Evolutionary conservation across 1,140 invertebrate species (phyloP), one percentile per base, ranked within the genome.

Genomic region (Lordiphosa stackelbergi): DNA sequence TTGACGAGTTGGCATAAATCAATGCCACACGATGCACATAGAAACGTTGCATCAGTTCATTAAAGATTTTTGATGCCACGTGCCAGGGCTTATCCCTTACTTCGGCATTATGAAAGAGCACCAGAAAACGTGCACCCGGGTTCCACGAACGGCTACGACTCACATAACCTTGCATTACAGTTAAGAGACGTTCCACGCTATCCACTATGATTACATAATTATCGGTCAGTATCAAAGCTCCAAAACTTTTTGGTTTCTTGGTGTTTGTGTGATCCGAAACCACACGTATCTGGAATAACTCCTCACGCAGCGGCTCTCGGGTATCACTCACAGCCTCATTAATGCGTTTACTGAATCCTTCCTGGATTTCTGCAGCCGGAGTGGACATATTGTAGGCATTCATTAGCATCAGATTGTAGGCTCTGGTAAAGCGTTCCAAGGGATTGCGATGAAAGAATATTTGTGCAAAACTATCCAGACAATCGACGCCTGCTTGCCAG

Each of bases 11-110:
- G 42, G 85, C 72, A 42, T 66, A 87, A 0, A 87, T 22, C n/a
- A 88, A n/a, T 0, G 73, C 85, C 11, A 86, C 81, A 4, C 81
- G 84, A 19, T 85, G 70, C n/a, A 83, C 77, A 46, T 87, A 86
- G 38, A 69, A 86, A 2, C 52, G 54, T 1, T 58, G 12, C 52
- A 84, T 72, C 1, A 87, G 42, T 6, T 65, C 62, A 2, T 51
- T 58, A 37, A 87, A 86, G 36, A 87, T 73, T 31, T 55, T 9
- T 0, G 52, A 46, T 3, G 85, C 81, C 4, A 79, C 46, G 0
- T 47, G 42, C 51, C 55, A 53, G 5, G 70, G 66, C 1, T 42
- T 61, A 10, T 66, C 63, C 0, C 47, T 45, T 40, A 71, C 11
- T 5, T 40, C 6, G 0, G 48, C 31, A 52, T 77, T 81, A 36